Base-by-base conservation (phyloP, 92 coral and sea anemone genomes). In the Scolanthus callimorphus region DNA sequence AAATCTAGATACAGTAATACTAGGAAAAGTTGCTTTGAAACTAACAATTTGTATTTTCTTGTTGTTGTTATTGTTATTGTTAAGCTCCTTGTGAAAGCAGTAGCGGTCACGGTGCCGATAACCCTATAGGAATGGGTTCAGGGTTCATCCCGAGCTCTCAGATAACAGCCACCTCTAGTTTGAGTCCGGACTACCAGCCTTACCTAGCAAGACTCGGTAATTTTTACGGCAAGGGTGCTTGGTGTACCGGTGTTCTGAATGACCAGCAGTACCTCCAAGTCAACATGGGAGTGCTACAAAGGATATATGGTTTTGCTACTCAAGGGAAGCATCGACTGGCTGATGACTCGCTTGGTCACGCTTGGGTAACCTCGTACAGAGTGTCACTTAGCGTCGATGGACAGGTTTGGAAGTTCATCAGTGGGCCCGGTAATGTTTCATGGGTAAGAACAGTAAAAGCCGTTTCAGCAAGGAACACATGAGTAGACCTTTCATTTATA, bases 161-260 rank as follows among this genome's bases (percentile, higher is more conserved):
- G 39, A 76, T 79, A 39, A 59, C 89, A 8, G 84, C 91, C 47
- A 73, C 83, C 11, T 51, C 76, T 39, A 46, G 50, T 29, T 59
- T 74, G 8, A 68, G 87, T 29, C 47, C 76, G n/a, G 62, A 67
- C 48, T 82, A 85, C 57, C 62, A 50, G 6, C 78, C 90, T 0
- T 60, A 62, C 53, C 37, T 61, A 19, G 83, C 80, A 29, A 84
- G 90, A 44, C 59, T 84, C 30, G 78, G 55, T 2, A 62, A 44
- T 10, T 51, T 71, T 57, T 60, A 68, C 0, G 90, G 90, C 3
- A 54, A 73, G 30, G 90, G 90, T 0, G 80, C 86, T 20, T 89
- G 97, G 97, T 89, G 97, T 25, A 74, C 89, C 20, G 76, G 71
- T 39, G 51, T 53, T 13, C 82, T 74, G 29, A 62, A 85, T 27